Conservation (phyloP, 2,888 invertebrate genomes). For the Leptinotarsa haldemani region DNA sequence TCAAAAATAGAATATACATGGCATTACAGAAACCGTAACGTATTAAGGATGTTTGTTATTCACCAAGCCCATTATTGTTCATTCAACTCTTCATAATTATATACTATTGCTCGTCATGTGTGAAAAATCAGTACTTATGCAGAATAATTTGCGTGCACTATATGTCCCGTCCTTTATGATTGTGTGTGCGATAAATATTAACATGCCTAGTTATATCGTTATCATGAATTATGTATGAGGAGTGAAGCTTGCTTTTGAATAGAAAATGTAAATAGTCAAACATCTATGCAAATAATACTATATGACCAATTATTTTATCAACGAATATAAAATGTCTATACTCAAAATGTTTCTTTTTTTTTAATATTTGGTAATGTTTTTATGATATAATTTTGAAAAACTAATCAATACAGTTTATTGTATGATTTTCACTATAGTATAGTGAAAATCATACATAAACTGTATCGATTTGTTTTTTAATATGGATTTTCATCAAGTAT, state of each 20-base stretch:
- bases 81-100: slow-evolving; percentile 38
- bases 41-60: slow-evolving; percentile 29
- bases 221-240: slow-evolving; percentile 16
- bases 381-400: no score
- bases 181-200: slow-evolving; percentile 13
- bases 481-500: no score
- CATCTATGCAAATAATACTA: neutral
- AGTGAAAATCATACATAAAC: no score
- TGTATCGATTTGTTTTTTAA: no score
- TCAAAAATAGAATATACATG: neutral
- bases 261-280: slow-evolving; percentile 6
- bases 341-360: no score
- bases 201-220: neutral
- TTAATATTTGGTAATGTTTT: no score
- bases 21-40: neutral
- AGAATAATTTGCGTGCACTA: slow-evolving; percentile 19
- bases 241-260: neutral
- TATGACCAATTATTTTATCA: no score
- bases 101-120: slow-evolving; percentile 30
- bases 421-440: no score
- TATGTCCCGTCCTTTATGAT: slow-evolving; percentile 22
- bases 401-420: no score
- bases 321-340: no score
- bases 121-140: slow-evolving; percentile 30
- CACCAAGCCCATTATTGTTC: slow-evolving; percentile 31